Percentiles rank a stretch among this genome's conserved stretches.
These are phyloP conservation scores for Epistrophe eligans DNA, from an alignment of 2,888 invertebrate species.

Conservation along the genomic window DNA sequence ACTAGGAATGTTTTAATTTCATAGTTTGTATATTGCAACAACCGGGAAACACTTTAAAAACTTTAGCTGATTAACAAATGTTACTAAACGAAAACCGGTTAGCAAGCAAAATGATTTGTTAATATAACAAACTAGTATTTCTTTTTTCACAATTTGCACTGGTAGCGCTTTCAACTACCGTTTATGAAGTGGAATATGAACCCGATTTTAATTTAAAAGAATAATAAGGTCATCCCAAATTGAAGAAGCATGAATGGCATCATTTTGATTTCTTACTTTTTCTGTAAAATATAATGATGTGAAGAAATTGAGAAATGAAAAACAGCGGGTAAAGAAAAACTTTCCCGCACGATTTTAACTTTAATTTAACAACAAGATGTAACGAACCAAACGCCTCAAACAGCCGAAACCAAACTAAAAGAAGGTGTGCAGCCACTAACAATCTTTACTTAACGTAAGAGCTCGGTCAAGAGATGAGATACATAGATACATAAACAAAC, in stretches of 20 bases:
- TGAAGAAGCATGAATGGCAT: not conserved
- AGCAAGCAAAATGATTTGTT: slow-evolving; percentile 35
- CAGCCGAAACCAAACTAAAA: slow-evolving; percentile 61
- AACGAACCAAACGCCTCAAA: slow-evolving; percentile 56
- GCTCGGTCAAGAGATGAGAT: slow-evolving; percentile 31
- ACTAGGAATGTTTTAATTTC: slow-evolving; percentile 1
- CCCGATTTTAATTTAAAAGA: not conserved
- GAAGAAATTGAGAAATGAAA: not conserved
- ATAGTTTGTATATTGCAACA: slow-evolving; percentile 6
- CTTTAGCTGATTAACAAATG: slow-evolving; percentile 20
- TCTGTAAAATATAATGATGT: not conserved
- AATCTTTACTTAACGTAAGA: slow-evolving; percentile 43
- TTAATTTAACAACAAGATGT: slow-evolving; percentile 10
- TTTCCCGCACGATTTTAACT: slow-evolving; percentile 32
- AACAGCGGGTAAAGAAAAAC: slow-evolving; percentile 33
- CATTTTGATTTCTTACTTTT: slow-evolving; percentile 35
- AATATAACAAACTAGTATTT: slow-evolving; percentile 37
- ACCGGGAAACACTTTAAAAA: slow-evolving; percentile 24
- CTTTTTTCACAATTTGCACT: slow-evolving; percentile 32
- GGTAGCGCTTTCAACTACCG: not conserved
- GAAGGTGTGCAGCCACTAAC: slow-evolving; percentile 41
- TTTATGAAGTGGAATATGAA: slow-evolving; percentile 6
- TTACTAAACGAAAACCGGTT: slow-evolving; percentile 44
- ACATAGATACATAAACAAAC: slow-evolving; percentile 13
- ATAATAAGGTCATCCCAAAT: slow-evolving; percentile 17